Evolutionary conservation across 1,140 invertebrate species (phyloP), one percentile per base, ranked within the genome.

Genomic region (Delia radicum): DNA sequence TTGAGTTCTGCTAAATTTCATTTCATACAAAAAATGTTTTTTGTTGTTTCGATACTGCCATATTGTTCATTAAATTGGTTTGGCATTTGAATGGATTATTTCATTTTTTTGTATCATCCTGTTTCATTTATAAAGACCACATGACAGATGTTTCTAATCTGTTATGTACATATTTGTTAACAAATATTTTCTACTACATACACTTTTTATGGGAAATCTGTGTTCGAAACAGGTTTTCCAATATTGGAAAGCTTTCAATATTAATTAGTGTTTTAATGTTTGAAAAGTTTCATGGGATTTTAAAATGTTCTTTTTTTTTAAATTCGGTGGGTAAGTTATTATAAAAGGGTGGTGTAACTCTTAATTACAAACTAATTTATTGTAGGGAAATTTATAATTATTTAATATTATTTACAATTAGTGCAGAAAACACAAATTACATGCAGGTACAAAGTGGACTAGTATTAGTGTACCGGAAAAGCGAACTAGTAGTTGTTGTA

Each of bases 11-110:
- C 3, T 10, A 6, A 4, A 27, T 27, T n/a, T 27, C 24, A 1
- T 27, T 8, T n/a, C n/a, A n/a, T n/a, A n/a, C n/a, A n/a, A n/a
- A n/a, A n/a, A n/a, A n/a, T n/a, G n/a, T 65, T 42, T 42, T 42
- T 42, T 15, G 27, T 65, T 65, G 28, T 65, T 3, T 29, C 29
- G 27, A 65, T 65, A 27, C 27, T 65, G 62, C 27, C 62, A 31
- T 65, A 65, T 65, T 65, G 62, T 65, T 65, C 62, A 65, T 65
- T 65, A 65, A 31, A 27, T 65, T 42, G 37, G 37, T 42, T 42
- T 42, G 37, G 37, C 37, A 42, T 42, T 42, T 42, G 2, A 42
- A 5, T 42, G 37, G 37, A 42, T 42, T 42, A 42, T 42, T 42
- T 42, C 1, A 15, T 42, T 42, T 42, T 42, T 5, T 42, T 42